Base-by-base conservation (phyloP, 30 jellyfish, hydroid and myxozoan genomes). In the Mastigias papua region DNA sequence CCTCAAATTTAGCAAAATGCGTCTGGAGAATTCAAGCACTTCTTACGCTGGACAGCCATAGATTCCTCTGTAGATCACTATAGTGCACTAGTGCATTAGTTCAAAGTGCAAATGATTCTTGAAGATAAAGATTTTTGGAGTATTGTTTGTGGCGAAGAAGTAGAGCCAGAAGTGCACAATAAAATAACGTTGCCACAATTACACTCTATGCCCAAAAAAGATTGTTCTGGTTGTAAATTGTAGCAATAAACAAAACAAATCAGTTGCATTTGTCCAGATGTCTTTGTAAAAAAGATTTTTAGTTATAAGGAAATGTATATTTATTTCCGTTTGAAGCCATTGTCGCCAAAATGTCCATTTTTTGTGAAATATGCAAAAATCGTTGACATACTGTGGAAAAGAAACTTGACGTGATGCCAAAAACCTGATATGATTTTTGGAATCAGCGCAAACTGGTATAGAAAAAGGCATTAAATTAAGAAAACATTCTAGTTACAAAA, bases 391-490 rank as follows among this genome's bases (percentile, higher is more conserved):
- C 11, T 11, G 54, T 37, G 54, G 6, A 37, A 37, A 3, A 37
- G 11, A 37, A 37, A 37, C 54, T 37, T 37, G 54, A 11, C 11
- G 54, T 37, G 54, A 37, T 37, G 54, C 54, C 10, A 37, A 37
- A 37, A 37, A 37, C 6, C 54, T 37, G 54, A 37, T 37, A 6
- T 37, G 54, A 37, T 37, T 37, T 37, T 37, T 37, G 54, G 54
- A 37, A 37, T 37, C 6, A 37, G 54, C 54, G 54, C 54, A 37
- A 37, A 37, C 54, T 37, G 11, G 11, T 37, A 11, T 37, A 37
- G 76, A 73, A 73, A 73, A 8, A 28, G 73, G 34, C 73, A n/a
- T n/a, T 8, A 61, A 61, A 23, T n/a, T 28, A 61, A 61, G 19
- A 61, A 6, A 61, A 61, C 30, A n/a, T 23, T 13, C 33, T 28